Conservation (phyloP, 1,140 invertebrate genomes). For the Cyclina sinensis region DNA sequence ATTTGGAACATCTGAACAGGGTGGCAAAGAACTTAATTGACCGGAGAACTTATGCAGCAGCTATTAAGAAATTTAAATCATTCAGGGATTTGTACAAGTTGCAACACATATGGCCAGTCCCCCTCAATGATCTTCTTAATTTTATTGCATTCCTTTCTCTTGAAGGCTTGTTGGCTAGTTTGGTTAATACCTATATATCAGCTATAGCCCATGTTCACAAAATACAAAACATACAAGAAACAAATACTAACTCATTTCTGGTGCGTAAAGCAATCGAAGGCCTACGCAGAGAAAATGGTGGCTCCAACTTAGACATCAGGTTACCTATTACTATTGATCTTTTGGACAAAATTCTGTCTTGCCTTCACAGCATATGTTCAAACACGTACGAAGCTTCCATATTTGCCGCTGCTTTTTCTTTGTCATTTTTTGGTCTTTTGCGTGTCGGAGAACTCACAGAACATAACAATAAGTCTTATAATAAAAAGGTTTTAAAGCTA, state of each 20-base stretch:
- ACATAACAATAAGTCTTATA: not conserved
- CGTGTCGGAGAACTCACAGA: not conserved
- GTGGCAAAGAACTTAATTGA: not conserved
- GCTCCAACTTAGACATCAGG: not conserved
- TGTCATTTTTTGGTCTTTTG: slow-evolving; percentile 14
- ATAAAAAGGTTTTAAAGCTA: not conserved
- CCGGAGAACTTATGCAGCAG: too few relatives aligned
- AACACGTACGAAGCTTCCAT: not conserved
- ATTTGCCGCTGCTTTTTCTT: not conserved
- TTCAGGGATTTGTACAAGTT: not conserved
- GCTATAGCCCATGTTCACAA: not conserved
- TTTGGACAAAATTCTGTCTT: not conserved
- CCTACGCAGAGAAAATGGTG: not conserved
- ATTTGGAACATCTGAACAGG: slow-evolving; percentile 20
- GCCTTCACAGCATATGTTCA: not conserved
- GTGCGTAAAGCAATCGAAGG: not conserved
- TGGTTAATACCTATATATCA: not conserved
- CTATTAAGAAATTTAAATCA: too few relatives aligned
- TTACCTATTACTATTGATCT: not conserved
- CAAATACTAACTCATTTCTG: not conserved
- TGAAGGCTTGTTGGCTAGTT: not conserved
- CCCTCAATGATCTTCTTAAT: not conserved
- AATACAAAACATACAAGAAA: not conserved
- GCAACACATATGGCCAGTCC: not conserved
- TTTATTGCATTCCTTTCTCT: not conserved